Conservation (phyloP, 2,797 vertebrate genomes). For the Diceros bicornis region DNA sequence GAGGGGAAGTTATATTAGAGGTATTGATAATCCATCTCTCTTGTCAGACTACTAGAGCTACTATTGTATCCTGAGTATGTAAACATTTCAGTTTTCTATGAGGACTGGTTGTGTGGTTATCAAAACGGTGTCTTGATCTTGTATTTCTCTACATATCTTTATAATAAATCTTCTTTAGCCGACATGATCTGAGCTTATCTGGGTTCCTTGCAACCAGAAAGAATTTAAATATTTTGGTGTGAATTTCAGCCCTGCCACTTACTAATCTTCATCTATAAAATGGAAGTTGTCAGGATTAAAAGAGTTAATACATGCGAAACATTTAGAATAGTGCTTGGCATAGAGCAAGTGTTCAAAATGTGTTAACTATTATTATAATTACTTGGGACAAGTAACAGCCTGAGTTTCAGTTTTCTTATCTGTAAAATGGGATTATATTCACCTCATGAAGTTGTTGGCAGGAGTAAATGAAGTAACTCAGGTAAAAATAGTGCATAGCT, state of each 20-base stretch:
- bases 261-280: conserved; percentile 7
- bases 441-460: neutral
- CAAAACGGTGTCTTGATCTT: neutral
- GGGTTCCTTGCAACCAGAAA: neutral
- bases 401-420: neutral
- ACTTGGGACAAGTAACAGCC: neutral
- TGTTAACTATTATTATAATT: neutral
- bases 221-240: neutral
- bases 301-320: neutral
- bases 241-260: neutral
- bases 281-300: neutral
- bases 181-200: neutral
- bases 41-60: neutral
- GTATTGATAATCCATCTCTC: neutral
- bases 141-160: neutral
- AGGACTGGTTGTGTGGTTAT: neutral
- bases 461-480: conserved; percentile 22
- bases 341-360: neutral
- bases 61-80: neutral
- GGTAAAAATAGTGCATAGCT: neutral
- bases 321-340: neutral
- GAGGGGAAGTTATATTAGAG: neutral
- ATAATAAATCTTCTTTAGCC: neutral
- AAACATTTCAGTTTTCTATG: neutral
- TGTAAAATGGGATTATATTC: neutral